These are phyloP conservation scores for Phoebastria nigripes DNA, from an alignment of 2,797 vertebrate species.

Conservation along the genomic window DNA sequence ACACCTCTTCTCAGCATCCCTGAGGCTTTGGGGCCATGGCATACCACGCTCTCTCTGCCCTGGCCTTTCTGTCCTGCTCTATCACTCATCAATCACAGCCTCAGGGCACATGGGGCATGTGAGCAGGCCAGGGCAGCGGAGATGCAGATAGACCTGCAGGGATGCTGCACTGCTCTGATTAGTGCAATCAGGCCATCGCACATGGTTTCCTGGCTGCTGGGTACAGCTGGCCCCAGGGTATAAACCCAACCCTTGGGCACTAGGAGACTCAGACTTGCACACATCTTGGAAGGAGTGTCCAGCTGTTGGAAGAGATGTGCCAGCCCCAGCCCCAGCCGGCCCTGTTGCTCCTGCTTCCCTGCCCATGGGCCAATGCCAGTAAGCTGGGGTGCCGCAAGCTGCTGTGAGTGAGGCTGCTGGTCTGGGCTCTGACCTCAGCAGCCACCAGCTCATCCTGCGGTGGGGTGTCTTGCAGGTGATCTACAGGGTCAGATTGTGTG, in stretches of 20 bases:
- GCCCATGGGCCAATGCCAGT: not conserved
- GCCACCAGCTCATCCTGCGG: rapidly evolving
- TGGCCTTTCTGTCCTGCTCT: not conserved
- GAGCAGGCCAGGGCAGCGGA: not conserved
- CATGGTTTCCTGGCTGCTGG: constrained; percentile 6
- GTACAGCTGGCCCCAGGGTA: not conserved
- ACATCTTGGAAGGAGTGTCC: rapidly evolving
- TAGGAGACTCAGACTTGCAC: not conserved
- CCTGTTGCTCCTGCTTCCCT: not conserved
- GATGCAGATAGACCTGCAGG: not conserved
- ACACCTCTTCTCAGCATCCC: not conserved
- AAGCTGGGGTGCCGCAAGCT: not conserved
- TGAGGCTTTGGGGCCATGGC: not conserved
- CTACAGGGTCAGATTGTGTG: constrained; percentile 21
- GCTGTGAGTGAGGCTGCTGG: not conserved
- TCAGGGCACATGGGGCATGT: rapidly evolving
- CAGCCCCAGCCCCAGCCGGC: not conserved
- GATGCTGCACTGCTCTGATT: not conserved
- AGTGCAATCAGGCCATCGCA: not conserved
- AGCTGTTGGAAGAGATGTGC: not conserved
- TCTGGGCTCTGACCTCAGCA: not conserved
- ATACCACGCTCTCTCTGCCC: not conserved
- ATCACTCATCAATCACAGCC: not conserved
- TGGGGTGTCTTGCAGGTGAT: not conserved
- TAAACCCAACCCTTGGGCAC: not conserved